Percentiles rank a stretch among this genome's conserved stretches.
Conservation (phyloP, 2,888 invertebrate species). For the Drosophila testacea region DNA sequence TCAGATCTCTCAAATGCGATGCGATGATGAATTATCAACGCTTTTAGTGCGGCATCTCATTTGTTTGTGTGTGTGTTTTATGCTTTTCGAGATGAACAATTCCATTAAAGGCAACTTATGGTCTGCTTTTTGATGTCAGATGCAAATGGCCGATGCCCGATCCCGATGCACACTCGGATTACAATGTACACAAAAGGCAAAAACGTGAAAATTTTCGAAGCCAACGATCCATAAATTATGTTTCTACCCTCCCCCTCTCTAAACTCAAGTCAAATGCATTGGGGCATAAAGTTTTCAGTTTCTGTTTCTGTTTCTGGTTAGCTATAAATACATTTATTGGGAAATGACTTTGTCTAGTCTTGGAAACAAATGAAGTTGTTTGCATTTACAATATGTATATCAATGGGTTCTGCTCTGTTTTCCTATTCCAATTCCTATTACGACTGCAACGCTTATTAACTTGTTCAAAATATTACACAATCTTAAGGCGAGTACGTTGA, state of each 20-base stretch:
- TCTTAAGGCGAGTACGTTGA: slow-evolving; percentile 52
- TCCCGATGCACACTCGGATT: slow-evolving; percentile 50
- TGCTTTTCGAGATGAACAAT: slow-evolving; percentile 39
- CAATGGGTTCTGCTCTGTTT: slow-evolving; percentile 7
- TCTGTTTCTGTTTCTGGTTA: slow-evolving; percentile 23
- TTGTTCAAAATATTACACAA: slow-evolving; percentile 58
- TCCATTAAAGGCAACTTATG: slow-evolving; percentile 57
- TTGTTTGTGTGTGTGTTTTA: slow-evolving; percentile 15
- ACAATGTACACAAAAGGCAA: slow-evolving; percentile 30
- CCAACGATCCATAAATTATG: slow-evolving; percentile 68
- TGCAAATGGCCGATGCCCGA: slow-evolving; percentile 10
- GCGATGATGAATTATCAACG: slow-evolving; percentile 58
- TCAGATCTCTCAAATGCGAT: slow-evolving; percentile 26
- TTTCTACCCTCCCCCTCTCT: slow-evolving; percentile 28
- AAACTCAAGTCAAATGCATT: slow-evolving; percentile 24
- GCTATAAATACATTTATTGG: slow-evolving; percentile 65
- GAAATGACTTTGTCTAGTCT: slow-evolving; percentile 26
- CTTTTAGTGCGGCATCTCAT: slow-evolving; percentile 31
- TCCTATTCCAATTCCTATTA: neutral
- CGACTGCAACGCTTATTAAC: slow-evolving; percentile 18
- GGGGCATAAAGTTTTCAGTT: slow-evolving; percentile 42
- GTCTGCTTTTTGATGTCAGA: slow-evolving; percentile 19
- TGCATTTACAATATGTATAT: neutral
- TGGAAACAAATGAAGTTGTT: slow-evolving; percentile 44
- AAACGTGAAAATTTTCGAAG: slow-evolving; percentile 45